Percentiles rank a stretch among this genome's conserved stretches.
These are phyloP conservation scores for Centropristis striata DNA, from an alignment of 2,113 vertebrate species.

Conservation along the genomic window DNA sequence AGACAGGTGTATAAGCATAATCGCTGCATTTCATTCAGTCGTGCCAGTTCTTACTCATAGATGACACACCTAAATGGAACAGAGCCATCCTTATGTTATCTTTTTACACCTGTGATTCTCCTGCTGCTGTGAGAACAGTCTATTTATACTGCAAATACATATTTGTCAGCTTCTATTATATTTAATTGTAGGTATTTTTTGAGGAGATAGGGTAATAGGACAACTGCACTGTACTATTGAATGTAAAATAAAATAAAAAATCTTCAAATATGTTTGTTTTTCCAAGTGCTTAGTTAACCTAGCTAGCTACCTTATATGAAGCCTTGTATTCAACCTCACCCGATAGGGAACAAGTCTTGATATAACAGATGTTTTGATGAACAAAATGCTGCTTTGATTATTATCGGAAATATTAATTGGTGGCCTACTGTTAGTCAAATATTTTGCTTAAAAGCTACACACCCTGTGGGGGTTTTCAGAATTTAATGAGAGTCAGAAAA, in stretches of 20 bases:
- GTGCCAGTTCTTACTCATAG: not conserved
- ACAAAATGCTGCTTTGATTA: slow-evolving; percentile 25
- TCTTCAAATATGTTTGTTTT: too few relatives aligned
- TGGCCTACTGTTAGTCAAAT: slow-evolving; percentile 24
- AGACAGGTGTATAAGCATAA: not conserved
- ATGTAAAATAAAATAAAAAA: too few relatives aligned
- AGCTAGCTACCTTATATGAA: not conserved
- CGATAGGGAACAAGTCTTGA: slow-evolving; percentile 3
- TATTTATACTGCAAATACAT: not conserved
- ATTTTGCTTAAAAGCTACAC: slow-evolving; percentile 17
- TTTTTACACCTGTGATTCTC: not conserved
- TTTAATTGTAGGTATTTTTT: not conserved
- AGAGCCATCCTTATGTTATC: not conserved
- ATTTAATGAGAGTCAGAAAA: slow-evolving; percentile 31
- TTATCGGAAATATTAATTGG: slow-evolving; percentile 20
- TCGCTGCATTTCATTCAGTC: slow-evolving; percentile 8
- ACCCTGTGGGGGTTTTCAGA: slow-evolving; percentile 8
- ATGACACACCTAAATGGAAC: not conserved
- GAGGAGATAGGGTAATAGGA: not conserved
- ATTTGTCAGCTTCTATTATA: not conserved
- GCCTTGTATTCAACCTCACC: slow-evolving; percentile 3
- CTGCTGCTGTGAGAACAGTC: not conserved
- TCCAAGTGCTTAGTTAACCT: not conserved
- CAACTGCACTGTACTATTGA: not conserved
- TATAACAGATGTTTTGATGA: slow-evolving; percentile 1